Base-by-base conservation (phyloP, 2,113 vertebrate species). In the Pycnonotus jocosus region DNA sequence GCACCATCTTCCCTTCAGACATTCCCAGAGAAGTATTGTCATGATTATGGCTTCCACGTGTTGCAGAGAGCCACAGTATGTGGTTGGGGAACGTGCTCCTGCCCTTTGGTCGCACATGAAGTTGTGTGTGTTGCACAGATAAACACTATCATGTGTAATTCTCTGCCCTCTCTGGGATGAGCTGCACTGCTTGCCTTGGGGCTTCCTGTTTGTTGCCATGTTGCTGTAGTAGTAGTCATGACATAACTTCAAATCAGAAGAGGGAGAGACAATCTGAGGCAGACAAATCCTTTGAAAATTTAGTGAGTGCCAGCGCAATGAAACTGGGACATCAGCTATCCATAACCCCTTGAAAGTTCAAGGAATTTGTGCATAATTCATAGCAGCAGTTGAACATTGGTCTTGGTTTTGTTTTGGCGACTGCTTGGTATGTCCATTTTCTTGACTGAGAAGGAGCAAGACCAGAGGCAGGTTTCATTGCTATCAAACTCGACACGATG, bases 291-390 rank as follows among this genome's bases (percentile, higher is more conserved):
- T 83, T 81, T 66, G 31, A 42, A 51, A 58, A 19, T 64, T 85
- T 57, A 61, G 1, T 58, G 51, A 64, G 37, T 45, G 81, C 25
- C 61, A 53, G 42, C 1, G 1, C 68, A 94, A 78, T 69, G 21
- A 86, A 86, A 68, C 23, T 81, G 56, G 48, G 57, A 12, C 18
- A 30, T 89, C 48, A 40, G n/a, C 16, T 61, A 73, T 40, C 42
- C 37, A 62, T 77, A 92, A 91, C 64, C 15, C 47, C 72, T 53
- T 72, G 65, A 78, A 87, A 90, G 48, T 57, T 79, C 23, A 58
- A 84, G 51, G 54, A 82, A 80, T 89, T 60, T 66, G 47, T 78
- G 35, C 21, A 7, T 84, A 66, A 88, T 89, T 61, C 62, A 64
- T 72, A 62, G 37, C 38, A 87, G 53, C 50, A 53, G 56, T 40